Evolutionary conservation across 2,797 vertebrate species (phyloP).

Genomic region (Intellagama lesueurii): DNA sequence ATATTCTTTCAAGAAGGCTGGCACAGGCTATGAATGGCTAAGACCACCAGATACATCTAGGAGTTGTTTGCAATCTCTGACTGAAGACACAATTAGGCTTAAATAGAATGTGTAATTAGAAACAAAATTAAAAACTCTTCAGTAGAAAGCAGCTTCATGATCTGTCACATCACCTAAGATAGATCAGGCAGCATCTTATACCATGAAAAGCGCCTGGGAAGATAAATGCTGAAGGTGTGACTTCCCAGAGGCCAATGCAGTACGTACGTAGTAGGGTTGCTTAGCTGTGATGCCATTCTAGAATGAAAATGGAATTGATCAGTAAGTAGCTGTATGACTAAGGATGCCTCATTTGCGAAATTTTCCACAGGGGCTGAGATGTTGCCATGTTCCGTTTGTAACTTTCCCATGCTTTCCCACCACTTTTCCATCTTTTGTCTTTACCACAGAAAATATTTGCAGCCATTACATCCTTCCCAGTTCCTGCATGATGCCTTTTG

Average conservation of each 20-base stretch:
- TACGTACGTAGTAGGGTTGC: neutral
- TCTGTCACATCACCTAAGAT: too few species aligned
- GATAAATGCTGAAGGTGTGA: neutral
- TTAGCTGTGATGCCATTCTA: neutral
- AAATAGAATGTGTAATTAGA: neutral
- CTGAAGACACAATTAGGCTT: neutral
- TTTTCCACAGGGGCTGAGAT: too few species aligned
- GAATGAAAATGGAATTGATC: neutral
- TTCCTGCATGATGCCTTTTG: neutral
- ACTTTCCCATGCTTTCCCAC: too few species aligned
- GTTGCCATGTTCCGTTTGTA: too few species aligned
- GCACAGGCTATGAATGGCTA: neutral
- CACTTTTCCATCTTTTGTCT: too few species aligned
- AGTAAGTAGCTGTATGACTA: neutral
- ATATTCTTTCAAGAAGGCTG: too few species aligned
- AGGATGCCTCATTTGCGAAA: neutral
- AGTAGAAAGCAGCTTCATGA: too few species aligned
- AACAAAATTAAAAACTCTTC: neutral
- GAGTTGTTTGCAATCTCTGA: neutral
- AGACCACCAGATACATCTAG: neutral
- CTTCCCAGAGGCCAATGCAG: neutral
- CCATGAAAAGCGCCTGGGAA: neutral
- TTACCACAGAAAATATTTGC: too few species aligned
- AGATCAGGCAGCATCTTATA: too few species aligned
- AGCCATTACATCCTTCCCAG: too few species aligned